Base-by-base conservation (phyloP, 2,797 vertebrate genomes). In the Nannoperca obscura region DNA sequence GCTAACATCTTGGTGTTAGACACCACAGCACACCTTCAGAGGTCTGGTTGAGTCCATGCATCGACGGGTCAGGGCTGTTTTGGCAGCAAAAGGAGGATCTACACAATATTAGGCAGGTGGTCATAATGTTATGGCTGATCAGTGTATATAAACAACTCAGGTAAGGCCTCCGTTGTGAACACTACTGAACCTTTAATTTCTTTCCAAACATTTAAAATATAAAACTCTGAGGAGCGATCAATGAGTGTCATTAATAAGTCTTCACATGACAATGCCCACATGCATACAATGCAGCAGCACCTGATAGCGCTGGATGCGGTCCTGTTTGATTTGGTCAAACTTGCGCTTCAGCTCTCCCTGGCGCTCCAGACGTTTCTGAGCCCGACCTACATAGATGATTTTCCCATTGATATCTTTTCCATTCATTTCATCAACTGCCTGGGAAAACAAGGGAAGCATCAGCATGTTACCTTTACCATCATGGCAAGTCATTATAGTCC, bases 261-360 rank as follows among this genome's bases (percentile, higher is more conserved):
- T 60, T 42, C 3, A 59, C 40, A 62, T 47, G 36, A 20, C 46
- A 55, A 24, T 36, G 19, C 1, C 11, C 13, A 12, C 36, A 46
- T 36, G 13, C 5, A 57, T 5, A 17, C 7, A 34, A 38, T 5
- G 44, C 8, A 64, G 44, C 14, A 36, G 74, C 70, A 99, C 98
- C 97, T 99, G 98, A 86, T 98, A 99, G 68, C 96, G 96, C 78
- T 92, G 97, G 82, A 97, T 96, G 73, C 97, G 92, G 44, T 99
- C 97, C 87, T 98, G 98, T 85, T 97, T 99, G 78, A 99, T 96
- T 87, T 97, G 97, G 81, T 99, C 97, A 82, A 99, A 99, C 76
- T 90, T 97, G 91, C 96, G 95, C 86, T 98, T 99, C 61, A 99
- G 96, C 79, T 99, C 98, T 1, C 93, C 96, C 92, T 99, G 98